Conservation (phyloP, 2,888 invertebrate species). For the Noctua janthe region DNA sequence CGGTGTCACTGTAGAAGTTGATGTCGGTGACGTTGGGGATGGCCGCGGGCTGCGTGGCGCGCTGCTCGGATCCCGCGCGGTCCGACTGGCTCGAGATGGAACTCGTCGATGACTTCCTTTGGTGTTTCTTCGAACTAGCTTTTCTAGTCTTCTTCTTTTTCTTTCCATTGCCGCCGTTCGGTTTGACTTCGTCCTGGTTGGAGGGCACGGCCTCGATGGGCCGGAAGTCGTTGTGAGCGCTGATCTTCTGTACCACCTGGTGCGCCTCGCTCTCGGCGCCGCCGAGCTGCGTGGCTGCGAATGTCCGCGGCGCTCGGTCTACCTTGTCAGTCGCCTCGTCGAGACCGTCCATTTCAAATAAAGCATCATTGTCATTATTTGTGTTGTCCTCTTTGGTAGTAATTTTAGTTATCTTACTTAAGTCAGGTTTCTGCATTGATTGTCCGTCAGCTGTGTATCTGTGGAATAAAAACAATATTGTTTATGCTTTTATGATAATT, state of each 20-base stretch:
- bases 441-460: slow-evolving; percentile 91
- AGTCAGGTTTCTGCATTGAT: slow-evolving; percentile 90
- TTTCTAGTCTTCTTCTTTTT: slow-evolving; percentile 95
- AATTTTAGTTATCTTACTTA: slow-evolving; percentile 88
- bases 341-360: slow-evolving; percentile 92
- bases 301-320: slow-evolving; percentile 88
- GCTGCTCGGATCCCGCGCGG: slow-evolving; percentile 86
- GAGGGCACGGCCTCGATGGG: slow-evolving; percentile 88
- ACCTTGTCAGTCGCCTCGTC: slow-evolving; percentile 89
- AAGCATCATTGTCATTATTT: slow-evolving; percentile 89
- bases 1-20: slow-evolving; percentile 98
- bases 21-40: slow-evolving; percentile 82
- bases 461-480: slow-evolving; percentile 58
- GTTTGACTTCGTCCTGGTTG: slow-evolving; percentile 87
- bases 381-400: slow-evolving; percentile 79
- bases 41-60: slow-evolving; percentile 79
- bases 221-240: slow-evolving; percentile 91
- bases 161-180: slow-evolving; percentile 90
- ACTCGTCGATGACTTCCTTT: slow-evolving; percentile 92
- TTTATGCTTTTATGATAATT: slow-evolving; percentile 33
- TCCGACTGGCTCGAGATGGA: slow-evolving; percentile 89
- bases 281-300: slow-evolving; percentile 89
- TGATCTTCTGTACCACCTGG: slow-evolving; percentile 91
- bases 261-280: slow-evolving; percentile 85
- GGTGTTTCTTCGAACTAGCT: slow-evolving; percentile 94